Conservation (phyloP, 2,888 invertebrate genomes). For the Pyrocoelia pectoralis region DNA sequence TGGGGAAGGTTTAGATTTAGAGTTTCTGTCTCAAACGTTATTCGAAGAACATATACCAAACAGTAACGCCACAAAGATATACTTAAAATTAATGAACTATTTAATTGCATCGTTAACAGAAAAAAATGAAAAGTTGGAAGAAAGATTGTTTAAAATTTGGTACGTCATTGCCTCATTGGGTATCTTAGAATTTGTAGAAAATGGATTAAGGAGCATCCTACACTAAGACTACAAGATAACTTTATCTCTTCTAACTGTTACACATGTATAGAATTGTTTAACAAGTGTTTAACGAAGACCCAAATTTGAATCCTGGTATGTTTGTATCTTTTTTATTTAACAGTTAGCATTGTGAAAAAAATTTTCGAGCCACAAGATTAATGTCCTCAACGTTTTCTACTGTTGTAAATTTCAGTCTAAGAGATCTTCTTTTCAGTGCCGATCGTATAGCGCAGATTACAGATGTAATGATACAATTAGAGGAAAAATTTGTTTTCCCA, state of each 20-base stretch:
- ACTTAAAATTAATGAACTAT: conserved; percentile 34
- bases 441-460: too few relatives aligned
- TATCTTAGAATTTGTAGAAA: conserved; percentile 24
- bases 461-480: too few relatives aligned
- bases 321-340: too few relatives aligned
- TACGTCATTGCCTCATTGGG: conserved; percentile 26
- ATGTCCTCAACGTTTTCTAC: conserved; percentile 23
- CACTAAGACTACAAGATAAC: conserved; percentile 20
- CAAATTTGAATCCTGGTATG: too few relatives aligned
- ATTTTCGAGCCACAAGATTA: conserved; percentile 17
- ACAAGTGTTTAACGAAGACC: too few relatives aligned
- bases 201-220: conserved; percentile 10
- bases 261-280: too few relatives aligned
- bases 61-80: conserved; percentile 21
- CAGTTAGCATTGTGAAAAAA: conserved; percentile 16
- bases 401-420: conserved; percentile 29
- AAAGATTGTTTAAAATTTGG: conserved; percentile 29
- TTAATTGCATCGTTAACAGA: conserved; percentile 15
- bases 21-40: too few relatives aligned
- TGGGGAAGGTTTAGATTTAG: too few relatives aligned
- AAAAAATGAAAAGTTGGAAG: conserved; percentile 2
- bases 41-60: conserved; percentile 8
- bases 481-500: conserved; percentile 14
- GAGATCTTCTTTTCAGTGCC: conserved; percentile 10
- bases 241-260: conserved; percentile 25